phyloP scores from a whole-genome alignment of 2,888 invertebrate genomes.

The Aspidiotus rigidus region DNA sequence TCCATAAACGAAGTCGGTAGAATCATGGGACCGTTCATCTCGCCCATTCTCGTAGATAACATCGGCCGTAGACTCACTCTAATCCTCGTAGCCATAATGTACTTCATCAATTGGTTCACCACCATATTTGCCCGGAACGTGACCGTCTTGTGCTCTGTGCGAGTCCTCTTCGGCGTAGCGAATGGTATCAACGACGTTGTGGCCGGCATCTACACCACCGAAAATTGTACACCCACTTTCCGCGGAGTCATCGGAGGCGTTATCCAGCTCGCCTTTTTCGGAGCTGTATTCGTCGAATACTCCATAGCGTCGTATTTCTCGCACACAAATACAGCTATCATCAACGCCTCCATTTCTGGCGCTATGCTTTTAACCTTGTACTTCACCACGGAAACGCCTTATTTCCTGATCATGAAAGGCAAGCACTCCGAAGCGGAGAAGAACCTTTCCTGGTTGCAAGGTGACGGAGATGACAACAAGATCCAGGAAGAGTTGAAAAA shows the following conservation, averaged over 20 bases:
- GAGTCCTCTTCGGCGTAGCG: constrained; percentile 37
- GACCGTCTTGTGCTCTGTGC: constrained; percentile 33
- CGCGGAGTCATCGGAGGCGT: constrained; percentile 33
- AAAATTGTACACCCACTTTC: constrained; percentile 35
- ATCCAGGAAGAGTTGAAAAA: neutral
- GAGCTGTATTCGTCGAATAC: constrained; percentile 2
- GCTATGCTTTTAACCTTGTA: neutral
- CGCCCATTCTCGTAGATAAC: neutral
- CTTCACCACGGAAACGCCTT: neutral
- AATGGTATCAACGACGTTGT: constrained; percentile 38
- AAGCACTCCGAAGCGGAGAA: constrained; percentile 12
- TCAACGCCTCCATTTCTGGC: neutral
- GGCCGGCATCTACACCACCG: constrained; percentile 37
- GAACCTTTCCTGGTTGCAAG: constrained; percentile 9
- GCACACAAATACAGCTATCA: neutral
- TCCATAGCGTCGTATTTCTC: neutral
- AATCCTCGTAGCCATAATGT: neutral
- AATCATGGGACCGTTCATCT: constrained; percentile 9
- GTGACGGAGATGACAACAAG: neutral
- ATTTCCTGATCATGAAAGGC: constrained; percentile 16
- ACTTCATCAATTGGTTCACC: constrained; percentile 7
- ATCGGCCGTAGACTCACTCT: constrained; percentile 8
- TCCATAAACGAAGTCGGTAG: constrained; percentile 19
- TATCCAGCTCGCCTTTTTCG: neutral
- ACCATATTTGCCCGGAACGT: neutral